phyloP scores from a whole-genome alignment of 2,113 vertebrate species.

The Barbus barbus region DNA sequence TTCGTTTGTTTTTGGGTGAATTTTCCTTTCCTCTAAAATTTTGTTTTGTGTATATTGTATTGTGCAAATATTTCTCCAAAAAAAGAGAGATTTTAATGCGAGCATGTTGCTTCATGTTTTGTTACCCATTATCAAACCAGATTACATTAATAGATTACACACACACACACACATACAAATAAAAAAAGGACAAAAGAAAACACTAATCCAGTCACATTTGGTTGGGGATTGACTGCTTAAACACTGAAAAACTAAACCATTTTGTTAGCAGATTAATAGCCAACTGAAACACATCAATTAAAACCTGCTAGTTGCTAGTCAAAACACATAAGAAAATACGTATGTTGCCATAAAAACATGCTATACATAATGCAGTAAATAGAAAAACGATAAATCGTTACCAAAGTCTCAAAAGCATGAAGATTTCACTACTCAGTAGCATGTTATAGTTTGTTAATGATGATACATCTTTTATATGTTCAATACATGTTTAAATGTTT shows the following conservation, averaged over 20 bases:
- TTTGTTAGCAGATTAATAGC: too few relatives aligned
- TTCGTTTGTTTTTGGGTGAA: too few relatives aligned
- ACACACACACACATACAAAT: background rate
- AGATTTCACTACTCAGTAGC: background rate
- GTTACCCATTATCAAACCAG: background rate
- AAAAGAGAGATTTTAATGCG: background rate
- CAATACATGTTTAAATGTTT: background rate
- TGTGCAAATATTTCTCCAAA: too few relatives aligned
- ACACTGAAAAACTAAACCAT: background rate
- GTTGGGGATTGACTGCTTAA: background rate
- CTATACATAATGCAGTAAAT: background rate
- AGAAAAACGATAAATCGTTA: background rate
- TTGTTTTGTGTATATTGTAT: too few relatives aligned
- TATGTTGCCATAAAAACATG: too few relatives aligned
- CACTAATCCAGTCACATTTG: too few relatives aligned
- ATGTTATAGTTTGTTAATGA: background rate
- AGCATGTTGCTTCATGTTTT: background rate
- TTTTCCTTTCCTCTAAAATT: too few relatives aligned
- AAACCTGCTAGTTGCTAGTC: too few relatives aligned
- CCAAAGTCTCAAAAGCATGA: background rate
- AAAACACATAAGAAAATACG: too few relatives aligned
- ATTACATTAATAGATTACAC: background rate
- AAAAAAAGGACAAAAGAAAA: too few relatives aligned
- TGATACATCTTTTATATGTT: background rate
- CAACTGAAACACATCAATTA: background rate